phyloP scores from a whole-genome alignment of 2,888 invertebrate species.

The Rhagonycha fulva region DNA sequence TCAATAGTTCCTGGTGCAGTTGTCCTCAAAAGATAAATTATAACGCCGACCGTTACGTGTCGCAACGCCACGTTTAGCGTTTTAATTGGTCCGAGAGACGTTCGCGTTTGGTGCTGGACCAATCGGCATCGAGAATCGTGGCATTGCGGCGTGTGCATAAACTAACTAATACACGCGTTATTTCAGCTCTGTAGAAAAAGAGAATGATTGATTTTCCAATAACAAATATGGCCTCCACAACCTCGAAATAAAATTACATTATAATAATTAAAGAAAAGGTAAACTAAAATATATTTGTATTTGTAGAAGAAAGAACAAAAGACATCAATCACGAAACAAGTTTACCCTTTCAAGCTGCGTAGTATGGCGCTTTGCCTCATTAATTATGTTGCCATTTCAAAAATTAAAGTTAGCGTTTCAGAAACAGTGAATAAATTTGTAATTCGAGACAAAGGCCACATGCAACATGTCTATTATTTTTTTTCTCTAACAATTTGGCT shows the following conservation, averaged over 20 bases:
- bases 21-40: background rate
- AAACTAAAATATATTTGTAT: background rate
- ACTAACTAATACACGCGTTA: background rate
- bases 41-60: background rate
- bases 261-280: background rate
- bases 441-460: conserved; percentile 3
- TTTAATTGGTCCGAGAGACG: background rate
- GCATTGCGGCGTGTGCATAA: background rate
- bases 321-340: conserved; percentile 12
- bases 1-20: too few species aligned
- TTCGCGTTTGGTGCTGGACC: background rate
- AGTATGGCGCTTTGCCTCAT: conserved; percentile 19
- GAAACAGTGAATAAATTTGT: conserved; percentile 4
- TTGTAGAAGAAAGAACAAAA: background rate
- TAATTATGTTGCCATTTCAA: conserved; percentile 27
- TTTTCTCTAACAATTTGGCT: background rate
- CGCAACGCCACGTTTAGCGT: background rate
- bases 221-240: background rate
- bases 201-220: background rate
- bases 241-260: background rate
- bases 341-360: conserved; percentile 22
- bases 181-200: background rate
- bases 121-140: background rate
- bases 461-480: conserved; percentile 11
- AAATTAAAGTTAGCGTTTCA: conserved; percentile 20